Evolutionary conservation across 2,888 invertebrate genomes (phyloP).

Genomic region (Caradrina clavipalpis): DNA sequence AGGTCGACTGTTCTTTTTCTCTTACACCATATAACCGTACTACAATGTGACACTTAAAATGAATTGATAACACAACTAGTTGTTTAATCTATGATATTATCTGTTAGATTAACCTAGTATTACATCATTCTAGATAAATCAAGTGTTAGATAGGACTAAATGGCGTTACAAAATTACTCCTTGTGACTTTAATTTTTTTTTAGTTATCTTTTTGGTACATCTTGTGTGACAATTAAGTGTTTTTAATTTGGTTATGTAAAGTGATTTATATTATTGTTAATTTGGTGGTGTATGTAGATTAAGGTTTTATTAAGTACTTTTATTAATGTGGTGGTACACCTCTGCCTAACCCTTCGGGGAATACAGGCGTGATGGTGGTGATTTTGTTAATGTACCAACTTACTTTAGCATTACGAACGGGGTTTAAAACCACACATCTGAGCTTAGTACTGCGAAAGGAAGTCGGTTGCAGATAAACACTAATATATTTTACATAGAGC

Average conservation of each 20-base stretch:
- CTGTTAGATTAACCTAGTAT: constrained; percentile 70
- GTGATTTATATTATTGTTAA: constrained; percentile 5
- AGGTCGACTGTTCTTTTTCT: too few species aligned
- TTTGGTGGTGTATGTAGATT: not conserved
- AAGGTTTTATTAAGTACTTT: not conserved
- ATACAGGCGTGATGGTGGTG: too few species aligned
- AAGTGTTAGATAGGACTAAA: constrained; percentile 13
- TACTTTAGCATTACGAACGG: not conserved
- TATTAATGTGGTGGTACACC: too few species aligned
- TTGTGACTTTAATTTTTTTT: constrained; percentile 29
- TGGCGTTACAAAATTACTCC: constrained; percentile 21
- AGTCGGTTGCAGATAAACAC: too few species aligned
- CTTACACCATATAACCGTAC: not conserved
- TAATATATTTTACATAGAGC: too few species aligned
- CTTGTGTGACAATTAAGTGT: constrained; percentile 13
- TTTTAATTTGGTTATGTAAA: constrained; percentile 23
- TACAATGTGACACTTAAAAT: constrained; percentile 15
- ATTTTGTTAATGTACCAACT: not conserved
- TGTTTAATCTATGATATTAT: constrained; percentile 53
- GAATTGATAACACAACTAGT: constrained; percentile 44
- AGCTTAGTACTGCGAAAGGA: too few species aligned
- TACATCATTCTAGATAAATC: constrained; percentile 67
- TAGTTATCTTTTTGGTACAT: constrained; percentile 45
- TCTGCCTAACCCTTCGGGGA: too few species aligned
- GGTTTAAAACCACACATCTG: too few species aligned